These are phyloP conservation scores for Sus cebifrons DNA, from an alignment of 2,797 vertebrate genomes.

Conservation along the genomic window DNA sequence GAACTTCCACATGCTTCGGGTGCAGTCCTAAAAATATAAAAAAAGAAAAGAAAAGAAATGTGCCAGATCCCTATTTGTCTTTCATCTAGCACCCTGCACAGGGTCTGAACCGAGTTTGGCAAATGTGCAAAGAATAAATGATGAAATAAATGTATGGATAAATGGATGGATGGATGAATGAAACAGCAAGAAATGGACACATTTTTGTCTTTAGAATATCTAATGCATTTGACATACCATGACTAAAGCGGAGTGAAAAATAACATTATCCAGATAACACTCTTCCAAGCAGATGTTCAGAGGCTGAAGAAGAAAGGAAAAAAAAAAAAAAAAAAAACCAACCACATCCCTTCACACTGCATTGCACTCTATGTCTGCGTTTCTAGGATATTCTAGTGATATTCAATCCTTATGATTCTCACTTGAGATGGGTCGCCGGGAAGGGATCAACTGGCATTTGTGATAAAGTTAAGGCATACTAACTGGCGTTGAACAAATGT, in stretches of 20 bases:
- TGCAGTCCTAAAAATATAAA: too few relatives aligned
- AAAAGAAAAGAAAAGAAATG: conserved; percentile 21
- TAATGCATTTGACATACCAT: conserved; percentile 36
- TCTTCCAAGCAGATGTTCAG: conserved; percentile 64
- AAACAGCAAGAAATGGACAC: conserved; percentile 35
- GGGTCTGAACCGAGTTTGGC: not conserved
- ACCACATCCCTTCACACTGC: not conserved
- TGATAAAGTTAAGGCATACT: not conserved
- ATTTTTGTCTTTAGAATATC: conserved; percentile 66
- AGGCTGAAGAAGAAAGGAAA: conserved; percentile 18
- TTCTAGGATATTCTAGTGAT: not conserved
- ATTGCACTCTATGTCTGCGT: not conserved
- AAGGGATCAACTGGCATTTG: not conserved
- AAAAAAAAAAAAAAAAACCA: not conserved
- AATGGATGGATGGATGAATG: not conserved
- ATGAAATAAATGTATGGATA: not conserved
- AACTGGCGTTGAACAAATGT: not conserved
- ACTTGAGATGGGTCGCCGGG: not conserved
- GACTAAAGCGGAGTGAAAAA: conserved; percentile 60
- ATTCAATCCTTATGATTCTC: not conserved
- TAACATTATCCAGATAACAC: conserved; percentile 68
- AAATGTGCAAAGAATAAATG: conserved; percentile 13
- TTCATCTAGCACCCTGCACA: not conserved
- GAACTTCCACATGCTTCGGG: too few relatives aligned
- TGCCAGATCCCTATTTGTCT: conserved; percentile 20